Evolutionary conservation across 2,113 vertebrate genomes (phyloP).

Genomic region (Dicaeum eximium): DNA sequence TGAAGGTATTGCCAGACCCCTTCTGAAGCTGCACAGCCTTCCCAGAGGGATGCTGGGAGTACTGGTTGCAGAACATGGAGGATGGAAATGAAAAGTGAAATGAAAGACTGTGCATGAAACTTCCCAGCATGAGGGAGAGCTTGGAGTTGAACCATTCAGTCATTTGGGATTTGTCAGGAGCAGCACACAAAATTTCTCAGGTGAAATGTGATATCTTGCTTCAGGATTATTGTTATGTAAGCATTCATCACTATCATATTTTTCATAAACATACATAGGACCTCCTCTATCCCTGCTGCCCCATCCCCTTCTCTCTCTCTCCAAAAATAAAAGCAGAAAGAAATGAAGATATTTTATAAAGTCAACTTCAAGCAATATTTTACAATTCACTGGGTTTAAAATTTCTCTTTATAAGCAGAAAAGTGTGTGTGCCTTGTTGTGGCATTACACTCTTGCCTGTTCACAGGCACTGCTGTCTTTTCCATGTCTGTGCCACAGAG

Average conservation of each 20-base stretch:
- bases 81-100: background rate
- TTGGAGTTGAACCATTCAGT: background rate
- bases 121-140: background rate
- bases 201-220: background rate
- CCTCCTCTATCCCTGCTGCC: rapidly evolving
- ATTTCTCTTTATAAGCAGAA: background rate
- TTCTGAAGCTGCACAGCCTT: background rate
- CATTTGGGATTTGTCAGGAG: background rate
- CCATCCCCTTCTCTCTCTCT: rapidly evolving
- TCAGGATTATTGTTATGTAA: background rate
- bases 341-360: background rate
- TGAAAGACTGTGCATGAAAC: rapidly evolving
- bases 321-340: background rate
- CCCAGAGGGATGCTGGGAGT: background rate
- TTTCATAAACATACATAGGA: background rate
- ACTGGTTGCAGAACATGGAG: rapidly evolving
- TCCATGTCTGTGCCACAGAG: background rate
- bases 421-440: background rate
- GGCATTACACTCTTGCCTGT: background rate
- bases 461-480: background rate
- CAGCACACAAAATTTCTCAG: background rate
- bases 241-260: background rate
- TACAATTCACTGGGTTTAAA: background rate
- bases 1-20: background rate
- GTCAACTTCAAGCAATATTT: background rate